Evolutionary conservation across 2,888 invertebrate species (phyloP).

Genomic region (Diplazon laetatorius): DNA sequence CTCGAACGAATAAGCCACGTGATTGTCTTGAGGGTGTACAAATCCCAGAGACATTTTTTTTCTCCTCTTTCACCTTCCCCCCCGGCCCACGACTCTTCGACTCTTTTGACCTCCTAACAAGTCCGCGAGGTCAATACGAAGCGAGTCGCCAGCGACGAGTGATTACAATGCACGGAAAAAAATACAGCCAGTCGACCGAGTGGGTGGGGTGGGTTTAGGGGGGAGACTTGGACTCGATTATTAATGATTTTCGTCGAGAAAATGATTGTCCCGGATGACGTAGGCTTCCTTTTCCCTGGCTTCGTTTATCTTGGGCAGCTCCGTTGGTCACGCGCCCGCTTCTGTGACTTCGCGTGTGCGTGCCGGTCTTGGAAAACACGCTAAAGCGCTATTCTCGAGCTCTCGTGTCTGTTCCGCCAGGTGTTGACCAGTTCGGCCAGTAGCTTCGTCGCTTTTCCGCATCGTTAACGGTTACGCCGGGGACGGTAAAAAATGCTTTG

Average conservation of each 20-base stretch:
- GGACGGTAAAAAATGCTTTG: too few relatives aligned
- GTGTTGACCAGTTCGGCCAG: background rate
- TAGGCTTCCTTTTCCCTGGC: slow-evolving; percentile 9
- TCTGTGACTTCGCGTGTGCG: slow-evolving; percentile 17
- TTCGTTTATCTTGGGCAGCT: background rate
- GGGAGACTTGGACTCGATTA: slow-evolving; percentile 29
- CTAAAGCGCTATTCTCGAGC: slow-evolving; percentile 21
- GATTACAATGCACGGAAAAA: slow-evolving; percentile 5
- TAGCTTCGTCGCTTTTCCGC: background rate
- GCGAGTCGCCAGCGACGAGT: slow-evolving; percentile 31
- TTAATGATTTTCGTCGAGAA: slow-evolving; percentile 43
- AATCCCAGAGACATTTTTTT: slow-evolving; percentile 72
- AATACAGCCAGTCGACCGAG: background rate
- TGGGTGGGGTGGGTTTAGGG: background rate
- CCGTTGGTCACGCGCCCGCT: slow-evolving; percentile 31
- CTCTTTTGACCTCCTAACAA: slow-evolving; percentile 54
- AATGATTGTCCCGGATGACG: slow-evolving; percentile 19
- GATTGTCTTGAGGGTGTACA: slow-evolving; percentile 73
- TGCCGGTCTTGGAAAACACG: slow-evolving; percentile 31
- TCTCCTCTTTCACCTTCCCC: slow-evolving; percentile 4
- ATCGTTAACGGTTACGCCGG: background rate
- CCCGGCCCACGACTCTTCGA: slow-evolving; percentile 33
- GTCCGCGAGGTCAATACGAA: slow-evolving; percentile 54
- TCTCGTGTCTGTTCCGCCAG: slow-evolving; percentile 11
- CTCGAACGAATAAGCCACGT: slow-evolving; percentile 71